phyloP scores from a whole-genome alignment of 2,888 invertebrate genomes.

The Cheilosia urbana region DNA sequence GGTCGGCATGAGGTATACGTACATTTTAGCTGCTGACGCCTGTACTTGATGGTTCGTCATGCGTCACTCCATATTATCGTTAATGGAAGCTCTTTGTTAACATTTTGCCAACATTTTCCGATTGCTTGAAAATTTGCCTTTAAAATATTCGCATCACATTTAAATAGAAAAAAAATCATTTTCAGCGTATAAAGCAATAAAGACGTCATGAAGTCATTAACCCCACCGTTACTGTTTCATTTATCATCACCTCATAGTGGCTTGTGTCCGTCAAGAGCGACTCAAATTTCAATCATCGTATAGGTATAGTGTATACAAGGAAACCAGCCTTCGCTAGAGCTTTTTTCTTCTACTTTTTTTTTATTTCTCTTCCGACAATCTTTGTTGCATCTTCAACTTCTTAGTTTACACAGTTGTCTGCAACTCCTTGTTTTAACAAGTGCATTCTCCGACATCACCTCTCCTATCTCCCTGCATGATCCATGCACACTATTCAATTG shows the following conservation, averaged over 20 bases:
- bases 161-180: neutral
- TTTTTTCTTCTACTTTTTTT: neutral
- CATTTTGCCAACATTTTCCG: too few relatives aligned
- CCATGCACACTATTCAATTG: neutral
- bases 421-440: conserved; percentile 19
- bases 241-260: neutral
- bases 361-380: neutral
- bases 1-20: too few relatives aligned
- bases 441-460: neutral
- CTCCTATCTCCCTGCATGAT: conserved; percentile 12
- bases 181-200: neutral
- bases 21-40: too few relatives aligned
- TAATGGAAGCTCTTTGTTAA: too few relatives aligned
- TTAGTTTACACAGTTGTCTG: conserved; percentile 28
- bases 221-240: neutral
- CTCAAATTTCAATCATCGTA: too few relatives aligned
- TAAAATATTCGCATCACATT: neutral
- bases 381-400: neutral
- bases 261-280: neutral
- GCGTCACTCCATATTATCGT: too few relatives aligned
- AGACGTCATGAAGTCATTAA: neutral
- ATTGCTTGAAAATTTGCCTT: too few relatives aligned
- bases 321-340: too few relatives aligned
- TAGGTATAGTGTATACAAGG: too few relatives aligned
- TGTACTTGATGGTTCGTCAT: too few relatives aligned